Evolutionary conservation across 2,888 invertebrate species (phyloP), one percentile per base, ranked within the genome.

Genomic region (Tolmerus cingulatus): DNA sequence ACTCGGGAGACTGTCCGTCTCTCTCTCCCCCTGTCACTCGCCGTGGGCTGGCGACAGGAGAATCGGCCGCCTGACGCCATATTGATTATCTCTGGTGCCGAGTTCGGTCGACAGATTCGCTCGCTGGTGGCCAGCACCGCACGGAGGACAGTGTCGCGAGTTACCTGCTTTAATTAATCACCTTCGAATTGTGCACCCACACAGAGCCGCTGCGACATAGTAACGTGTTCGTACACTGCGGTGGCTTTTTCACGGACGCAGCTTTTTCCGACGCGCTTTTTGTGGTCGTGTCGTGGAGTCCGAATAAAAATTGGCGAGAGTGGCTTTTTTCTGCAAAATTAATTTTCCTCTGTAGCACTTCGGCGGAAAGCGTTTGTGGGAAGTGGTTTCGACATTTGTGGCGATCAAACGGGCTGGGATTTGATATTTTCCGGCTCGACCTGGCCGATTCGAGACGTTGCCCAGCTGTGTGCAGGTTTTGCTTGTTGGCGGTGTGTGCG

Each of bases 11-110:
- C 23, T 19, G 4, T 3, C 43, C 46, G 43, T 74, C 55, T 40
- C 85, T 30, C 5, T 46, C 5, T 23, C 85, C n/a, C 46, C n/a
- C 46, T 85, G 8, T 85, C 85, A 40, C 16, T 27, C 27, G 5
- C 30, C 37, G 46, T 30, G 74, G 74, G 43, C n/a, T 74, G 74
- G 19, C 46, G 74, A 74, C 30, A 14, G 12, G 74, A 30, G 37
- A 43, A 30, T 74, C 85, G 85, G 37, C 51, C 34, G 43, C 16
- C 46, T 16, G 85, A 30, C 85, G 85, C 85, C 85, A 85, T 85
- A 85, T 85, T 85, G 85, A 85, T 85, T 85, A 23, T 74, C 85
- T 74, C 74, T 46, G 74, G 85, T 43, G 74, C 74, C 85, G 85
- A 85, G 85, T 85, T 74, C 85, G 74, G 85, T 74, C 74, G 57